Evolutionary conservation across 2,888 invertebrate species (phyloP).

Genomic region (Dryobota labecula): DNA sequence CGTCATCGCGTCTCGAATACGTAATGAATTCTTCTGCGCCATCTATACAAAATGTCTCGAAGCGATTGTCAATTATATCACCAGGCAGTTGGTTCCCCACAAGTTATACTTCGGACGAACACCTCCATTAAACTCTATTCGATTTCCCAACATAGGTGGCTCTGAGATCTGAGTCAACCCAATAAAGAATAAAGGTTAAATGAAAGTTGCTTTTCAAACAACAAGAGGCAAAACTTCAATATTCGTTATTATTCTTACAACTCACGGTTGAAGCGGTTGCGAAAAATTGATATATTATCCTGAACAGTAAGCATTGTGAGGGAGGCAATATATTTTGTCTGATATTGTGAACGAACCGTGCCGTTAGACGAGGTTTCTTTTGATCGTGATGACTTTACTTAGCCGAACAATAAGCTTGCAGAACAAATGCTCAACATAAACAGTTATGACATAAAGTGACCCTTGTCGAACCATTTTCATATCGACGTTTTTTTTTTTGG

Average conservation of each 20-base stretch:
- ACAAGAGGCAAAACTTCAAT: slow-evolving; percentile 4
- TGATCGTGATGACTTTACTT: slow-evolving; percentile 34
- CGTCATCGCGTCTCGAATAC: slow-evolving; percentile 17
- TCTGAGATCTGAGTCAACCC: slow-evolving; percentile 33
- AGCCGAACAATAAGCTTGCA: slow-evolving; percentile 23
- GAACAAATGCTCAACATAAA: slow-evolving; percentile 35
- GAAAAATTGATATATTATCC: slow-evolving; percentile 24
- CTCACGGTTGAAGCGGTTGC: slow-evolving; percentile 1
- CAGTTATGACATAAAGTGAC: slow-evolving; percentile 28
- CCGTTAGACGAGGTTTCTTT: slow-evolving; percentile 23
- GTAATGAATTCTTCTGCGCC: slow-evolving; percentile 40
- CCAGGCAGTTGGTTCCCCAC: background rate
- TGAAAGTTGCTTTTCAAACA: slow-evolving; percentile 18
- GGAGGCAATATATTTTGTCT: slow-evolving; percentile 24
- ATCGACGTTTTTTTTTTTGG: too few relatives aligned
- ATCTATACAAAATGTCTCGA: slow-evolving; percentile 53
- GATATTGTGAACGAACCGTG: slow-evolving; percentile 28
- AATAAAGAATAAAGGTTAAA: slow-evolving; percentile 8
- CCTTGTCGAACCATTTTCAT: slow-evolving; percentile 30
- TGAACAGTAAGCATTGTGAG: slow-evolving; percentile 24
- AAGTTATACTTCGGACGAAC: slow-evolving; percentile 2
- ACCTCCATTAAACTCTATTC: slow-evolving; percentile 3
- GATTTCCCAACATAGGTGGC: slow-evolving; percentile 49
- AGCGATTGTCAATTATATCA: slow-evolving; percentile 33
- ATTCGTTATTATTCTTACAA: slow-evolving; percentile 17